These are phyloP conservation scores for Drosophila kurseongensis DNA, from an alignment of 1,140 invertebrate species.

Conservation along the genomic window DNA sequence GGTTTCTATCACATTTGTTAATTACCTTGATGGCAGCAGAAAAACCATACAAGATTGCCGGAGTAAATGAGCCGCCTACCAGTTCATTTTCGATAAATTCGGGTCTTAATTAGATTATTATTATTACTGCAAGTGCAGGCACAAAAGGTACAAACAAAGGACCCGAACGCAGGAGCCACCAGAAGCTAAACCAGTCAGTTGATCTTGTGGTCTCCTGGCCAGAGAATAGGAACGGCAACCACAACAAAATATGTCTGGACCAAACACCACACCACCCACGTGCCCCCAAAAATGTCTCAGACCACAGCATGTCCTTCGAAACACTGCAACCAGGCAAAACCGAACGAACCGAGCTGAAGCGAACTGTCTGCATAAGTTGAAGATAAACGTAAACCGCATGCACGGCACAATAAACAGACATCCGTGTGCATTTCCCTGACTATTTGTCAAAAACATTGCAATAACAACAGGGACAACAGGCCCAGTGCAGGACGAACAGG, in stretches of 20 bases:
- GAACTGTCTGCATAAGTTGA: constrained; percentile 80
- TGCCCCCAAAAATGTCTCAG: constrained; percentile 65
- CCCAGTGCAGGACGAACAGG: neutral
- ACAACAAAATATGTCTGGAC: constrained; percentile 77
- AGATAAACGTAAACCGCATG: constrained; percentile 82
- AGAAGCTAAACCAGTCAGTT: constrained; percentile 59
- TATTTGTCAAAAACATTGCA: constrained; percentile 83
- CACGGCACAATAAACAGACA: constrained; percentile 83
- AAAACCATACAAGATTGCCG: constrained; percentile 4
- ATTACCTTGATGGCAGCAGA: constrained; percentile 23
- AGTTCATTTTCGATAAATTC: constrained; percentile 46
- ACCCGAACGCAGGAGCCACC: constrained; percentile 28
- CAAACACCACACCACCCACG: constrained; percentile 57
- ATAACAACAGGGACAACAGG: constrained; percentile 63
- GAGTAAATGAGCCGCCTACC: neutral
- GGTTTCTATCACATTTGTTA: constrained; percentile 20
- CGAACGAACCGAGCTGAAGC: constrained; percentile 25
- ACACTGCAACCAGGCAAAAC: constrained; percentile 5
- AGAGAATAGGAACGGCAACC: constrained; percentile 51
- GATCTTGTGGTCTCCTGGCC: constrained; percentile 54
- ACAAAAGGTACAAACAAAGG: constrained; percentile 56
- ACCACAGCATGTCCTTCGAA: constrained; percentile 61
- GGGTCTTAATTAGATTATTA: constrained; percentile 75
- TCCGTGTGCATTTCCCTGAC: constrained; percentile 82
- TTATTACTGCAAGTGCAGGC: constrained; percentile 60